A percentile compares a stretch with the other conserved stretches of the same genome.
Evolutionary conservation across 2,888 invertebrate species (phyloP).

Genomic region (Amblyteles armatorius): DNA sequence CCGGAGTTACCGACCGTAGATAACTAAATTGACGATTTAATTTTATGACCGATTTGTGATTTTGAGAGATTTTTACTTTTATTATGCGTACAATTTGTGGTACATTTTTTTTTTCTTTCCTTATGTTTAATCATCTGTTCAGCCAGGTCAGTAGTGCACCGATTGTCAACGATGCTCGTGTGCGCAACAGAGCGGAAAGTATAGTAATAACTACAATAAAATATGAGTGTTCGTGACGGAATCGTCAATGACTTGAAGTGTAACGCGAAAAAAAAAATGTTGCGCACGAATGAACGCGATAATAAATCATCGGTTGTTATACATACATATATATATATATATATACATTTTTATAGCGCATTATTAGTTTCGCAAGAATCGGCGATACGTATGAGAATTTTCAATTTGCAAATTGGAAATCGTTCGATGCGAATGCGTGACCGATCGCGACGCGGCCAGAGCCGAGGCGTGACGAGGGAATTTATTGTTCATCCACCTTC

Average conservation of each 20-base stretch:
- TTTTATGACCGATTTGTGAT: no score
- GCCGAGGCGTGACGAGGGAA: conserved; percentile 5
- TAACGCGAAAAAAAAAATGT: neutral
- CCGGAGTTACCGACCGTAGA: no score
- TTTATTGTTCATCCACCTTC: conserved; percentile 14
- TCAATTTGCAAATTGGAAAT: conserved; percentile 28
- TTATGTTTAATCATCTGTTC: neutral
- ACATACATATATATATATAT: no score
- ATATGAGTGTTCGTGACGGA: neutral
- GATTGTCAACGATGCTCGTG: conserved; percentile 25
- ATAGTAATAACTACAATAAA: neutral
- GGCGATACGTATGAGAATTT: neutral
- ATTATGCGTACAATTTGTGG: neutral
- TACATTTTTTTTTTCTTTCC: no score
- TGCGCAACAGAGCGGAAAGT: neutral
- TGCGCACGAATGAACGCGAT: conserved; percentile 32
- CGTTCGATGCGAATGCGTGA: conserved; percentile 8
- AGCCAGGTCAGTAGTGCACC: conserved; percentile 5
- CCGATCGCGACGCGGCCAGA: neutral
- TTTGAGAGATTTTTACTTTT: no score
- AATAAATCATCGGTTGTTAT: conserved; percentile 22
- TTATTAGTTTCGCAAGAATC: conserved; percentile 13
- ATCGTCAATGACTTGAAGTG: neutral
- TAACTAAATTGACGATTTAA: neutral
- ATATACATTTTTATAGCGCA: neutral